Conservation (phyloP, 2,113 vertebrate species). For the Grammomys dolichurus region DNA sequence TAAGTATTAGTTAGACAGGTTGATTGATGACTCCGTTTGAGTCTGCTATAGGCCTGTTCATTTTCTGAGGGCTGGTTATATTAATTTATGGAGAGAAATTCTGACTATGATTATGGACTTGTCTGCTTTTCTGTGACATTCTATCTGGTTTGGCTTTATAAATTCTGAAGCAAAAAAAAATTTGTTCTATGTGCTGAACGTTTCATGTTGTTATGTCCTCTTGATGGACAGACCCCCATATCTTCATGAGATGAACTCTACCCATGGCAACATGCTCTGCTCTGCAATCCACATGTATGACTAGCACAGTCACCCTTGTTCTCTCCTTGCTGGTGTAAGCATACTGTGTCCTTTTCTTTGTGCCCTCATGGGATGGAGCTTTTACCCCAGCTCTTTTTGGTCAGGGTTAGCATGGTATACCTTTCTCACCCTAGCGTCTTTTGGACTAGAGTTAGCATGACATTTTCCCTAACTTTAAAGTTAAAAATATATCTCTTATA, state of each 20-base stretch:
- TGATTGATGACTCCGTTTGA: background rate
- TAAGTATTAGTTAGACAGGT: background rate
- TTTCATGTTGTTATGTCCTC: background rate
- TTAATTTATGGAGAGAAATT: background rate
- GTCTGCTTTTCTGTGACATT: background rate
- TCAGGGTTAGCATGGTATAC: background rate
- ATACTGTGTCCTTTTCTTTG: background rate
- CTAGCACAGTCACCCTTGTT: background rate
- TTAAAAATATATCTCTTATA: background rate
- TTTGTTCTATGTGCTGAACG: background rate
- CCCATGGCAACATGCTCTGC: too few species aligned
- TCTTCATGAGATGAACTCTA: background rate
- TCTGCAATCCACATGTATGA: background rate
- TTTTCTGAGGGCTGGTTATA: background rate
- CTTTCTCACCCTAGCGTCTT: background rate
- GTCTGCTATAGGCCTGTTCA: background rate
- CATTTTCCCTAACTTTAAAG: background rate
- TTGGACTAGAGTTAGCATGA: background rate
- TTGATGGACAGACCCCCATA: background rate
- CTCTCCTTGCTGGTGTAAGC: background rate
- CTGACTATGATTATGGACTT: background rate
- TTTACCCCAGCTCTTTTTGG: too few species aligned
- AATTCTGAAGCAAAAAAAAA: background rate
- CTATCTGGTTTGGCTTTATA: background rate
- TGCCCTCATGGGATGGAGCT: background rate